These are phyloP conservation scores for Ciconia boyciana DNA, from an alignment of 2,113 vertebrate genomes.

Conservation along the genomic window DNA sequence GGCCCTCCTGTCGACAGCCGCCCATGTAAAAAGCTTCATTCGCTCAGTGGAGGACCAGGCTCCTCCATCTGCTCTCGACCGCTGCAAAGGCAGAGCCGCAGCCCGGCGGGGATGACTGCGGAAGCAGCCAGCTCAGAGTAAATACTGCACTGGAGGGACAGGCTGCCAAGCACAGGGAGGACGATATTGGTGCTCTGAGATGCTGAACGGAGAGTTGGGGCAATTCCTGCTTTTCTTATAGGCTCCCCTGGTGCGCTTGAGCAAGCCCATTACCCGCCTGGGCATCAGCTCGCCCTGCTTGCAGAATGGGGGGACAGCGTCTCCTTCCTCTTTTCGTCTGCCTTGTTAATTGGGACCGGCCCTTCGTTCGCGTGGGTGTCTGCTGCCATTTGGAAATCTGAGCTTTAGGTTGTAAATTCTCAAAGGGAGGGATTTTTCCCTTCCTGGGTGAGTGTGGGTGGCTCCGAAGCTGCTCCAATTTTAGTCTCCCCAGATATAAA, in stretches of 20 bases:
- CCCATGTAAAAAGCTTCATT: not conserved
- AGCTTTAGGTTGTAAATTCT: not conserved
- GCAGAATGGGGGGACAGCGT: rapidly evolving
- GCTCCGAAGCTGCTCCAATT: not conserved
- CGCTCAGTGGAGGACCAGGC: not conserved
- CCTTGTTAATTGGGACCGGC: rapidly evolving
- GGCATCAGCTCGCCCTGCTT: not conserved
- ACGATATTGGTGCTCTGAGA: rapidly evolving
- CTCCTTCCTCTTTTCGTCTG: not conserved
- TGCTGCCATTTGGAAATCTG: not conserved
- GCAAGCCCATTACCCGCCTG: rapidly evolving
- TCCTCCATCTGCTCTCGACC: not conserved
- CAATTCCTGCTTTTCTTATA: not conserved
- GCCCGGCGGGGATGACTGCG: not conserved
- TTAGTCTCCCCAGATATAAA: not conserved
- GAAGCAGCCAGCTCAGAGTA: not conserved
- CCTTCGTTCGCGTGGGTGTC: rapidly evolving
- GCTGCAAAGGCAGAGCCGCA: not conserved
- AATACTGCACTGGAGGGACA: not conserved
- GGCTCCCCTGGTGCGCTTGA: not conserved
- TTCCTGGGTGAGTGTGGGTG: not conserved
- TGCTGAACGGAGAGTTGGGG: rapidly evolving
- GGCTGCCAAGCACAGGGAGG: not conserved
- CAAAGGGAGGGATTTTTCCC: not conserved
- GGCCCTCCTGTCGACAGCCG: rapidly evolving